Conservation (phyloP, 2,113 vertebrate species). For the Salvelinus fontinalis region DNA sequence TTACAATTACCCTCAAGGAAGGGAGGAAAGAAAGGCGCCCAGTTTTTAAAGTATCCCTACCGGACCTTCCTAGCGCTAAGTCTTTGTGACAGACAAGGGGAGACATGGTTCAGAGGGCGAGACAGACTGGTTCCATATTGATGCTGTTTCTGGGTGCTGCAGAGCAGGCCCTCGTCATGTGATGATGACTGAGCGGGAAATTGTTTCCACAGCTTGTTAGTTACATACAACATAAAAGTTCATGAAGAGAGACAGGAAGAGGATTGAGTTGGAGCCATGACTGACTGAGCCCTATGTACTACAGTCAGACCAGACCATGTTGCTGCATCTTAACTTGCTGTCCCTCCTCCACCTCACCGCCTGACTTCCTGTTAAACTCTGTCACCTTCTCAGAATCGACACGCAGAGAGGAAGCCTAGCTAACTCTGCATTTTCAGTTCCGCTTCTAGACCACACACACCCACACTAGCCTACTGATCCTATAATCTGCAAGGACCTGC, state of each 20-base stretch:
- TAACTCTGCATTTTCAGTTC: constrained; percentile 58
- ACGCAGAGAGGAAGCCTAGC: constrained; percentile 24
- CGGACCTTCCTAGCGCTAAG: too few relatives aligned
- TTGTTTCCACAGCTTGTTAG: too few relatives aligned
- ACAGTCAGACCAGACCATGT: background rate
- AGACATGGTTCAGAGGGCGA: too few relatives aligned
- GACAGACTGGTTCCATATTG: too few relatives aligned
- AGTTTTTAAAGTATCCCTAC: too few relatives aligned
- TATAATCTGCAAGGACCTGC: too few relatives aligned
- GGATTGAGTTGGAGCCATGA: background rate
- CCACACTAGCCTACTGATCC: background rate
- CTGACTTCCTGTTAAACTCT: constrained; percentile 64
- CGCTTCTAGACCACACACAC: constrained; percentile 37
- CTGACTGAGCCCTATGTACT: background rate
- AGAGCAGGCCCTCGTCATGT: too few relatives aligned
- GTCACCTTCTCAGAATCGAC: constrained; percentile 56
- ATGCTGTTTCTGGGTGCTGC: too few relatives aligned
- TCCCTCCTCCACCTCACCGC: constrained; percentile 29
- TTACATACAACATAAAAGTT: too few relatives aligned
- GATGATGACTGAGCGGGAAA: too few relatives aligned
- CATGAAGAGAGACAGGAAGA: background rate
- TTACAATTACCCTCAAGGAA: background rate
- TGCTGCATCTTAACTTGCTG: constrained; percentile 48
- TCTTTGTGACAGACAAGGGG: too few relatives aligned
- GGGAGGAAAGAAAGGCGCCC: background rate